Evolutionary conservation across 2,113 vertebrate species (phyloP).

Genomic region (Solea senegalensis): DNA sequence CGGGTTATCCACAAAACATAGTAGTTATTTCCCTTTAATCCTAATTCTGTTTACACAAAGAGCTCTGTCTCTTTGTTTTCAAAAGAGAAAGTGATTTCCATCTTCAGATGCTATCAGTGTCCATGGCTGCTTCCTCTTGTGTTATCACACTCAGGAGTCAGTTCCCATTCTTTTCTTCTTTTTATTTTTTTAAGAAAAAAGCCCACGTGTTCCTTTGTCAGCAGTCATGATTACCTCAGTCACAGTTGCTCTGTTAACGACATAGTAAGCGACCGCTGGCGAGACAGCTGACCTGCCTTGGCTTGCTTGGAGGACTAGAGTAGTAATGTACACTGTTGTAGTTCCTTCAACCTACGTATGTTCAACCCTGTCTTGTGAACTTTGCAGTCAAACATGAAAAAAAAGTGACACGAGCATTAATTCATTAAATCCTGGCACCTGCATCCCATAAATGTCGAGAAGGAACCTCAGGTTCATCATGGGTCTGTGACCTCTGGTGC

Average conservation of each 20-base stretch:
- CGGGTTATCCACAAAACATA: neutral
- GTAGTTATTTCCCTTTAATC: neutral
- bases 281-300: slow-evolving; percentile 31
- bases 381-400: neutral
- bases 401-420: slow-evolving; percentile 17
- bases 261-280: slow-evolving; percentile 25
- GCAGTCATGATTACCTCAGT: slow-evolving; percentile 42
- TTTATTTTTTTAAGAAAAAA: slow-evolving; percentile 13
- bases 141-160: slow-evolving; percentile 21
- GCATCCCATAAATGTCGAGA: neutral
- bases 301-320: slow-evolving; percentile 27
- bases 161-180: slow-evolving; percentile 9
- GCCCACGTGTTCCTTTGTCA: slow-evolving; percentile 23
- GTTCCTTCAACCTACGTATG: neutral
- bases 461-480: slow-evolving; percentile 4
- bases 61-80: slow-evolving; percentile 1
- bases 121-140: slow-evolving; percentile 10
- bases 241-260: slow-evolving; percentile 18
- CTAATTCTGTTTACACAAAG: slow-evolving; percentile 7
- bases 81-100: slow-evolving; percentile 32
- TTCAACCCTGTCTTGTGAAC: neutral
- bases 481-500: slow-evolving; percentile 36
- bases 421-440: slow-evolving; percentile 24
- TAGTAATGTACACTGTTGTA: neutral
- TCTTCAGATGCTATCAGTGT: slow-evolving; percentile 36